phyloP scores from a whole-genome alignment of 2,888 invertebrate species.

The Andricus quercusramuli region DNA sequence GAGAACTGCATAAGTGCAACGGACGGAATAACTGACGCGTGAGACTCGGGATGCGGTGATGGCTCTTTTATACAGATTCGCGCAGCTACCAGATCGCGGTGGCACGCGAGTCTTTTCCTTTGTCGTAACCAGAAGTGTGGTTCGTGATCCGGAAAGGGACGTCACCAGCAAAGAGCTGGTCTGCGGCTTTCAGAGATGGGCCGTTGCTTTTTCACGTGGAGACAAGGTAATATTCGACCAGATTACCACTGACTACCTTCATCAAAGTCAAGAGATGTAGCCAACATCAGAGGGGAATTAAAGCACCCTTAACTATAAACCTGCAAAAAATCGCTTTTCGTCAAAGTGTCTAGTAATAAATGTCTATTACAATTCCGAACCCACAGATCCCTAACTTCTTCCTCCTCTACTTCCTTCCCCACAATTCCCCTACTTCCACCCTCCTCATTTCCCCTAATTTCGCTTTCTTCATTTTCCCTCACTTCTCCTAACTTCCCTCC shows the following conservation, averaged over 20 bases:
- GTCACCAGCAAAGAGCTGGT: slow-evolving; percentile 90
- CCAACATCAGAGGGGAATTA: not conserved
- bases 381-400: no score
- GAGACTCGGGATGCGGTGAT: slow-evolving; percentile 80
- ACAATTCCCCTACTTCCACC: no score
- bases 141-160: slow-evolving; percentile 88
- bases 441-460: no score
- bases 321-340: no score
- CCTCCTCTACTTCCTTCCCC: no score
- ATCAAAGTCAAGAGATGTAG: not conserved
- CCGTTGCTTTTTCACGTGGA: slow-evolving; percentile 87
- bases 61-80: slow-evolving; percentile 90
- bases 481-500: no score
- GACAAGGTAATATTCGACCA: slow-evolving; percentile 81
- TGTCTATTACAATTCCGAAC: no score
- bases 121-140: slow-evolving; percentile 88
- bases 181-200: slow-evolving; percentile 91
- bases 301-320: not conserved
- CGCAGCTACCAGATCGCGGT: slow-evolving; percentile 89
- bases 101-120: slow-evolving; percentile 92
- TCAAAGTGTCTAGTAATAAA: no score
- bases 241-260: no score
- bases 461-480: no score
- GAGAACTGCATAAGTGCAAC: not conserved
- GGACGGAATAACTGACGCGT: slow-evolving; percentile 43